These are phyloP conservation scores for Ceyx melanurus DNA, from an alignment of 2,113 vertebrate genomes.

Conservation along the genomic window DNA sequence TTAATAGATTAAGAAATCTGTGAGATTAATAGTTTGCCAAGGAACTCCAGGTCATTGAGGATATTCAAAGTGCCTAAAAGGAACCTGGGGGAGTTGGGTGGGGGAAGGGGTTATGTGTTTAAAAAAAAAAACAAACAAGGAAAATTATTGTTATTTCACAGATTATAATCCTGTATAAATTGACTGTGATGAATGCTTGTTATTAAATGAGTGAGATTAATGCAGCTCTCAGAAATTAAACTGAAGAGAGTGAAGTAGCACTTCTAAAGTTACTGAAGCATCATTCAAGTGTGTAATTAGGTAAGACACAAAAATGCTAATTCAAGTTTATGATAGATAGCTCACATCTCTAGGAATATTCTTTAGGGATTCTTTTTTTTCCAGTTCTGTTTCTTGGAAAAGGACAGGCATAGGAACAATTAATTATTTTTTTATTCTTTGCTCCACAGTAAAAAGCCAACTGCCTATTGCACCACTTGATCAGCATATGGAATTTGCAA, in stretches of 20 bases:
- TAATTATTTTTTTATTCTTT: not conserved
- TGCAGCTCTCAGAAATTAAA: not conserved
- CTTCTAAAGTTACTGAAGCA: not conserved
- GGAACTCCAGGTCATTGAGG: not conserved
- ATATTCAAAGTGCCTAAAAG: not conserved
- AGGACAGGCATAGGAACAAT: not conserved
- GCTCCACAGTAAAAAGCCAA: not conserved
- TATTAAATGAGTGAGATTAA: not conserved
- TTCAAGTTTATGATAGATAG: not conserved
- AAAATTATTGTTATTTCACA: not conserved
- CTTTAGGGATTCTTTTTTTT: not conserved
- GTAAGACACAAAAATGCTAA: not conserved
- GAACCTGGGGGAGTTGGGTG: not conserved
- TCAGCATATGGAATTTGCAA: not conserved
- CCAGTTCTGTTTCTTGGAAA: not conserved
- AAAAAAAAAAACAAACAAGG: too few species aligned
- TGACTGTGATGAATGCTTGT: not conserved
- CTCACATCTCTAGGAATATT: not conserved
- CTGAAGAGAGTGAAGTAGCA: not conserved
- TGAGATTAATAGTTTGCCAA: not conserved
- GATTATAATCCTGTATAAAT: not conserved
- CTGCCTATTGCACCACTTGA: not conserved
- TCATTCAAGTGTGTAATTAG: constrained; percentile 19
- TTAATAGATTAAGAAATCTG: not conserved
- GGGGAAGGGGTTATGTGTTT: too few species aligned